Base-by-base conservation (phyloP, 2,113 vertebrate species). In the Tachysurus fulvidraco region DNA sequence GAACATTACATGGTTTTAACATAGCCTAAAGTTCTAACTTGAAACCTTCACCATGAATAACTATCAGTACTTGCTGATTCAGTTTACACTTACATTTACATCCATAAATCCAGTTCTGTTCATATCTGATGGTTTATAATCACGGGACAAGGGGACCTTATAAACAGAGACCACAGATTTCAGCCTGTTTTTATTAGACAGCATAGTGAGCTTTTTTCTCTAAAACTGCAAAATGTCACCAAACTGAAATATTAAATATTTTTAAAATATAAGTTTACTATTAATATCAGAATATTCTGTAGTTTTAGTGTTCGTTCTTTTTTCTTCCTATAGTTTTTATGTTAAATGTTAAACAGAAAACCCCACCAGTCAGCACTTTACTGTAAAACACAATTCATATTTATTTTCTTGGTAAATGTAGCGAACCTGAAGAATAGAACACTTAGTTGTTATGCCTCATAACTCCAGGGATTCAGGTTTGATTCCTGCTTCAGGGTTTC, bases 31-130 rank as follows among this genome's bases (percentile, higher is more conserved):
- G 4, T 25, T 76, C n/a, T 5, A 52, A 52, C 1, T 76, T 50
- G 2, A 76, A n/a, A 73, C 19, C 44, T 50, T 76, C 23, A n/a
- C 12, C 19, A 73, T 44, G 44, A 73, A 73, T 12, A 52, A 76
- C 46, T 11, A 52, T 23, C 46, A 46, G 13, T 21, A 23, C 73
- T n/a, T 14, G n/a, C 21, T 76, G 73, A 76, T 76, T 50, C 44
- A 25, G 71, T 74, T 44, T 23, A 74, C 25, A n/a, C n/a, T 28
- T 54, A n/a, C 25, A n/a, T 52, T 28, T 54, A n/a, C 76, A 78
- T 78, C 50, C 50, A 30, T 78, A 30, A 55, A 55, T 54, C 50
- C 50, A 54, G 46, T 77, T 78, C 54, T 78, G n/a, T 78, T 78
- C 19, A 14, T 23, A 54, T 54, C 46, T 77, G 25, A 54, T 78